phyloP scores from a whole-genome alignment of 2,113 vertebrate genomes.

The Xenopus borealis region DNA sequence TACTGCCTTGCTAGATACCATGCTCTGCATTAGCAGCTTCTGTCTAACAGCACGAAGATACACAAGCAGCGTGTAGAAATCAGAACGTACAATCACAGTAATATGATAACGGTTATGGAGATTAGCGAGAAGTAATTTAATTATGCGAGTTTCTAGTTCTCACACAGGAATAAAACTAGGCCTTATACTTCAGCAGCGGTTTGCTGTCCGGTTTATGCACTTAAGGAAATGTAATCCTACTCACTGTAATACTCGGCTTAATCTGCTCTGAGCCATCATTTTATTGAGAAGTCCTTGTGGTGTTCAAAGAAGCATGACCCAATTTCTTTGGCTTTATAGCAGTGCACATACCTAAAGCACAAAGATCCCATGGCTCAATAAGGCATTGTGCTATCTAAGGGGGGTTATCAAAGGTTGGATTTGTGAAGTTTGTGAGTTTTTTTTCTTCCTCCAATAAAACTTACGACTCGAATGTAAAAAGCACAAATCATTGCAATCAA shows the following conservation, averaged over 20 bases:
- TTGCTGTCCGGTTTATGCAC: slow-evolving; percentile 30
- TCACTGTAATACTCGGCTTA: slow-evolving; percentile 36
- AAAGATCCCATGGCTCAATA: not conserved
- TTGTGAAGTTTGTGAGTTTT: too few species aligned
- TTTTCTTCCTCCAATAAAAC: too few species aligned
- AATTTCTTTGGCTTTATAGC: slow-evolving; percentile 27
- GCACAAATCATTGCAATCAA: too few species aligned
- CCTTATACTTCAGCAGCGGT: not conserved
- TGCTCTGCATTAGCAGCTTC: too few species aligned
- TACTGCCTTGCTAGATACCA: too few species aligned
- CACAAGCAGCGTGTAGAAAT: not conserved
- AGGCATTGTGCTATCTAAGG: too few species aligned
- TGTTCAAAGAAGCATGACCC: slow-evolving; percentile 32
- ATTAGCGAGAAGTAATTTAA: not conserved
- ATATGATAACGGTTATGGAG: not conserved
- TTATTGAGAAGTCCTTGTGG: slow-evolving; percentile 21
- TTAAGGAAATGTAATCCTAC: slow-evolving; percentile 45
- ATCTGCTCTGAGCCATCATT: slow-evolving; percentile 36
- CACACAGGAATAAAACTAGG: slow-evolving; percentile 15
- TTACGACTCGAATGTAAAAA: too few species aligned
- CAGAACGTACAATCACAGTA: not conserved
- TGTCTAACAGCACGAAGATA: not conserved
- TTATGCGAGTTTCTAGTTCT: not conserved
- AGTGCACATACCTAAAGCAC: not conserved
- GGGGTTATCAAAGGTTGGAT: too few species aligned